A percentile compares a stretch with the other conserved stretches of the same genome.
These are phyloP conservation scores for Melopsittacus undulatus DNA, from an alignment of 2,797 vertebrate genomes.

Conservation along the genomic window DNA sequence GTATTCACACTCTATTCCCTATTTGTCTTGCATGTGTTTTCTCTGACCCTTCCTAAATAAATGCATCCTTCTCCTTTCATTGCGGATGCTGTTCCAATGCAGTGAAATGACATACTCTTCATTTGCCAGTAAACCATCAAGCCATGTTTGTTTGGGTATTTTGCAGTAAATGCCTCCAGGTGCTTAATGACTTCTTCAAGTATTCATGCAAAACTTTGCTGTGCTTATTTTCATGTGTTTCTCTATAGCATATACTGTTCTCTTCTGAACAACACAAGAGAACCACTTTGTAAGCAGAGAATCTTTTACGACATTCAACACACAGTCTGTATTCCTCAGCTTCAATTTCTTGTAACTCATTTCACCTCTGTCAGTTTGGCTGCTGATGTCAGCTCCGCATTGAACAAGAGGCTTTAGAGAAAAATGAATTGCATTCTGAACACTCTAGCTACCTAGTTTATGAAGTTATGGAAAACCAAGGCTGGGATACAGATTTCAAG, in stretches of 20 bases:
- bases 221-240: conserved; percentile 16
- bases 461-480: conserved; percentile 39
- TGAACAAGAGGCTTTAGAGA: background rate
- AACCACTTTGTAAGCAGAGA: conserved; percentile 2
- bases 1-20: background rate
- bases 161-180: conserved; percentile 22
- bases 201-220: background rate
- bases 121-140: conserved; percentile 7
- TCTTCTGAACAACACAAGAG: background rate
- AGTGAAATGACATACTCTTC: background rate
- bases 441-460: background rate
- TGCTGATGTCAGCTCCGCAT: conserved; percentile 22
- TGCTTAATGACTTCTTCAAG: conserved; percentile 10
- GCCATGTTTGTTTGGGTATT: background rate
- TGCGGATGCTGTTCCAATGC: background rate
- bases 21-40: background rate
- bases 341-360: conserved; percentile 23
- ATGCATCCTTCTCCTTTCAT: background rate
- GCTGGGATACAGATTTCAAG: background rate
- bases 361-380: conserved; percentile 44
- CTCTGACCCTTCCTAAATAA: background rate
- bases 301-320: conserved; percentile 6
- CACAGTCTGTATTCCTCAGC: background rate
- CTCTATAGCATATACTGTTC: background rate
- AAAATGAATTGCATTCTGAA: conserved; percentile 22